Evolutionary conservation across 2,797 vertebrate genomes (phyloP).

Genomic region (Dendrocincla fuliginosa): DNA sequence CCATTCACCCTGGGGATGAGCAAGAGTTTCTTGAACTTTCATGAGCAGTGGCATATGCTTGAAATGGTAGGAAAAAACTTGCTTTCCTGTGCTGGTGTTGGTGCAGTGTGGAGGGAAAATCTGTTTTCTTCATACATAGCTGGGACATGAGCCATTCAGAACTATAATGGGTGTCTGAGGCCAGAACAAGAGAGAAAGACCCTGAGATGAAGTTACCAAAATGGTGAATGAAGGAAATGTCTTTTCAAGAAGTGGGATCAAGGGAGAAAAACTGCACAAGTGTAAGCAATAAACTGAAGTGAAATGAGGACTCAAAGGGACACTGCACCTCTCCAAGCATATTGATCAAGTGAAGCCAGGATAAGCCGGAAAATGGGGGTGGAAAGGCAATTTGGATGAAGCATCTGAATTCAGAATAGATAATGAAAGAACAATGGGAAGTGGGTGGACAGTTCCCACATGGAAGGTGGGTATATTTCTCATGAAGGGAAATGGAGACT

Average conservation of each 20-base stretch:
- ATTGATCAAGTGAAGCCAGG: neutral
- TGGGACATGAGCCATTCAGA: neutral
- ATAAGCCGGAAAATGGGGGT: neutral
- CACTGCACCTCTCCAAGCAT: neutral
- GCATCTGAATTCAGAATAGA: neutral
- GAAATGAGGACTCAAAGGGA: neutral
- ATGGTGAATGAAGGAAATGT: neutral
- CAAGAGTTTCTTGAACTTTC: neutral
- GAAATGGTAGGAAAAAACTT: neutral
- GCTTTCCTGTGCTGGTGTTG: neutral
- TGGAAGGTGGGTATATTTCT: neutral
- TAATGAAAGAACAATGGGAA: neutral
- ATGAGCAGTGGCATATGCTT: neutral
- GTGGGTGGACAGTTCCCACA: neutral
- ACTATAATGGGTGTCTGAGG: neutral
- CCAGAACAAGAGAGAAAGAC: neutral
- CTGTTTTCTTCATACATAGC: neutral
- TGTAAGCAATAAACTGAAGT: neutral
- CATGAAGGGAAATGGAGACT: neutral
- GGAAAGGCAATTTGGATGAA: neutral
- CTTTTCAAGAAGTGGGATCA: neutral
- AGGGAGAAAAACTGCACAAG: neutral
- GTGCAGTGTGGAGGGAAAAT: neutral
- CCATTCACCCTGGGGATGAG: neutral
- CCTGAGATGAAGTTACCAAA: neutral